Evolutionary conservation across 2,888 invertebrate species (phyloP).

Genomic region (Apodemia mormo): DNA sequence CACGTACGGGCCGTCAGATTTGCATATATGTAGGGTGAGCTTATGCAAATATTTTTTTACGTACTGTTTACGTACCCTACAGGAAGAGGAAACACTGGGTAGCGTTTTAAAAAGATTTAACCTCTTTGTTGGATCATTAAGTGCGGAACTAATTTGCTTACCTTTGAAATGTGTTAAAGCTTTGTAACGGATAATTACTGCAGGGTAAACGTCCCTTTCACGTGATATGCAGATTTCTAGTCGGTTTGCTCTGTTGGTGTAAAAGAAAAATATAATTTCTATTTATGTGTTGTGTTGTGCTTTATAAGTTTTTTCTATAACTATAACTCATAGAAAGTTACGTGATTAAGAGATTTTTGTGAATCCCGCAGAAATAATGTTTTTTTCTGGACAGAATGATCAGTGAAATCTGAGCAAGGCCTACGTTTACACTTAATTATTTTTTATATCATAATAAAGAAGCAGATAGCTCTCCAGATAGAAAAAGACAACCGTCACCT

Average conservation of each 20-base stretch:
- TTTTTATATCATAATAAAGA: too few species aligned
- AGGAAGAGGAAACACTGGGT: constrained; percentile 74
- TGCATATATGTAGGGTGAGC: constrained; percentile 74
- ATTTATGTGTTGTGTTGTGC: too few species aligned
- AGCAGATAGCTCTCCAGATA: too few species aligned
- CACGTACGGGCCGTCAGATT: constrained; percentile 67
- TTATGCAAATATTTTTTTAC: constrained; percentile 80
- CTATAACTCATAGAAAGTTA: too few species aligned
- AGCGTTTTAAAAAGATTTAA: constrained; percentile 80
- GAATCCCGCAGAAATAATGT: too few species aligned
- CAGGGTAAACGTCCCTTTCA: constrained; percentile 63
- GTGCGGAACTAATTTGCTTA: constrained; percentile 81
- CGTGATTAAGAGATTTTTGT: too few species aligned
- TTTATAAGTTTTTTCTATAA: too few species aligned
- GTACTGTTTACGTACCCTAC: constrained; percentile 61
- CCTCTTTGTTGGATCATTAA: constrained; percentile 81
- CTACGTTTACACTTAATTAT: not conserved
- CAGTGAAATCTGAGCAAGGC: too few species aligned
- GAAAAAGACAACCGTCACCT: too few species aligned
- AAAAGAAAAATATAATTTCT: not conserved
- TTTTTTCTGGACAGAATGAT: too few species aligned
- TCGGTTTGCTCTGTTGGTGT: constrained; percentile 26
- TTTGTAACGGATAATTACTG: constrained; percentile 74
- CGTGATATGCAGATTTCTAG: constrained; percentile 74
- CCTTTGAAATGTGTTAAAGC: constrained; percentile 80